Evolutionary conservation across 2,797 vertebrate genomes (phyloP).

Genomic region (Platyrinchus mystaceus): DNA sequence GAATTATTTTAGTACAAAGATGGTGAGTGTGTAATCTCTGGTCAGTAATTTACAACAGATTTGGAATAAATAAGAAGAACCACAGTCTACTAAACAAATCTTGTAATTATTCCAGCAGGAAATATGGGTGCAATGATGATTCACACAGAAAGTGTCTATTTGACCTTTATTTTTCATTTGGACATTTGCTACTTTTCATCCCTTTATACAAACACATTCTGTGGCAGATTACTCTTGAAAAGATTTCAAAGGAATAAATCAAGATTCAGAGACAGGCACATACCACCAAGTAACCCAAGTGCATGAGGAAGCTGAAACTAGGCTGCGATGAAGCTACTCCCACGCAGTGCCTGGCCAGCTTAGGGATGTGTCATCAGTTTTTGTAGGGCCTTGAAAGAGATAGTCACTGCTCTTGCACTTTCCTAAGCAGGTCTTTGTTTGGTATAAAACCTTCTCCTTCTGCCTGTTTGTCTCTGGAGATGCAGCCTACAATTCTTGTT

Average conservation of each 20-base stretch:
- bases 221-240: constrained; percentile 8
- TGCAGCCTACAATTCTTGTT: background rate
- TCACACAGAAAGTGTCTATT: constrained; percentile 48
- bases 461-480: background rate
- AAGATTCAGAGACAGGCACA: background rate
- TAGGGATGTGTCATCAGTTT: background rate
- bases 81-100: constrained; percentile 30
- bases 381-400: background rate
- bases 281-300: background rate
- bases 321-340: background rate
- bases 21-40: background rate
- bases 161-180: constrained; percentile 50
- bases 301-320: constrained; percentile 8
- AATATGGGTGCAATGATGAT: constrained; percentile 53
- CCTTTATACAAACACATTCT: constrained; percentile 20
- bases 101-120: constrained; percentile 55
- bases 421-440: background rate
- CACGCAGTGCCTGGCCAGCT: background rate
- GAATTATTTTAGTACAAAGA: background rate
- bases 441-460: background rate
- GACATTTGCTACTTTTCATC: constrained; percentile 37
- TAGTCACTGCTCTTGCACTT: constrained; percentile 1
- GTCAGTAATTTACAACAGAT: background rate
- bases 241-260: constrained; percentile 13
- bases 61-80: constrained; percentile 26